Conservation (phyloP, 2,113 vertebrate species). For the Gymnarchus niloticus region DNA sequence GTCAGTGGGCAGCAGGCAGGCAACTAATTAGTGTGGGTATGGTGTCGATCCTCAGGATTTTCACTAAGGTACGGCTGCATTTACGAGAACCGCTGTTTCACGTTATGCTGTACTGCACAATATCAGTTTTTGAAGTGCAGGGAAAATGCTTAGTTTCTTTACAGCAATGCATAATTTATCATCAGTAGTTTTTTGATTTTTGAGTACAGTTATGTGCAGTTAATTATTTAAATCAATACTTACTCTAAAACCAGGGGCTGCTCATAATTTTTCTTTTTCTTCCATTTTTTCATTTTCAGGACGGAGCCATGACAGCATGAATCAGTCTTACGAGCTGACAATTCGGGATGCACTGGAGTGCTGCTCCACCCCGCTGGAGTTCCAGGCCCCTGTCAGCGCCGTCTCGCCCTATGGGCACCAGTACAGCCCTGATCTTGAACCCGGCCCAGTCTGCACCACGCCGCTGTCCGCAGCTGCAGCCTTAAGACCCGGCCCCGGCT, state of each 20-base stretch:
- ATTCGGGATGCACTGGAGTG: conserved; percentile 64
- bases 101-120: not conserved
- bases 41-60: not conserved
- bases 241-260: not conserved
- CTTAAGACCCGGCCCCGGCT: conserved; percentile 56
- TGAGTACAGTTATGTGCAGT: not conserved
- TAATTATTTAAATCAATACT: not conserved
- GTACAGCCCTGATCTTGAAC: conserved; percentile 56
- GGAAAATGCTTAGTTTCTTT: not conserved
- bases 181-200: not conserved
- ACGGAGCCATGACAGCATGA: conserved; percentile 67
- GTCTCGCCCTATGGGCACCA: conserved; percentile 53
- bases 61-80: not conserved
- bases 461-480: conserved; percentile 62
- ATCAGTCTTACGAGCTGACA: conserved; percentile 70
- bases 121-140: not conserved
- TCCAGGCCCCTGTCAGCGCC: conserved; percentile 61
- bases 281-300: conserved; percentile 40
- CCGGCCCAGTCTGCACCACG: conserved; percentile 53
- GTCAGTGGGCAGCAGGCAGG: not conserved
- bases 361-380: conserved; percentile 64
- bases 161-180: not conserved
- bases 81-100: not conserved
- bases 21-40: not conserved
- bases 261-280: not conserved